Evolutionary conservation across 1,140 invertebrate species (phyloP).

Genomic region (Tetranychus cinnabarinus): DNA sequence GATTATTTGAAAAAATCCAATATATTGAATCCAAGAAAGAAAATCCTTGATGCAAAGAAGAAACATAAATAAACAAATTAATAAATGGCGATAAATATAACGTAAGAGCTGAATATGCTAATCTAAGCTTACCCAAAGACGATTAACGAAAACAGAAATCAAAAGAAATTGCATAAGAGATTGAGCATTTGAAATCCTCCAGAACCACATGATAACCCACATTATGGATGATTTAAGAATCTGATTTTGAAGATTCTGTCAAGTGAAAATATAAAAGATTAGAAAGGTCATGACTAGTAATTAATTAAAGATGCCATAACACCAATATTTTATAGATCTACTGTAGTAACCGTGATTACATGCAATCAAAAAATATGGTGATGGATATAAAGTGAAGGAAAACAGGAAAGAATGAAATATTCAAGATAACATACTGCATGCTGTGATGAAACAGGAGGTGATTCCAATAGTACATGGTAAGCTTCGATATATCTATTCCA

Average conservation of each 20-base stretch:
- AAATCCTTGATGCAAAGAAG: conserved; percentile 10
- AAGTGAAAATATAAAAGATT: background rate
- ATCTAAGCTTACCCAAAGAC: conserved; percentile 16
- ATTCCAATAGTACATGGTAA: conserved; percentile 45
- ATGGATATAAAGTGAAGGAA: background rate
- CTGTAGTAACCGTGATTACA: too few species aligned
- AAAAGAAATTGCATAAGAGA: conserved; percentile 46
- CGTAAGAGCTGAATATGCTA: background rate
- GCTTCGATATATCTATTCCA: conserved; percentile 57
- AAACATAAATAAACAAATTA: background rate
- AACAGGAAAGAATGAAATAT: background rate
- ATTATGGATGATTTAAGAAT: conserved; percentile 35
- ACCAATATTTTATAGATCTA: too few species aligned
- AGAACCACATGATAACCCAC: conserved; percentile 42
- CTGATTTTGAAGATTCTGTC: conserved; percentile 21
- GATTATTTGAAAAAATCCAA: conserved; percentile 12
- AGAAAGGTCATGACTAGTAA: too few species aligned
- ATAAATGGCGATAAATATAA: background rate
- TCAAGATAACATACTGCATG: conserved; percentile 9
- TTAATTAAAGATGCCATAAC: too few species aligned
- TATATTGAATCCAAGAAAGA: conserved; percentile 12
- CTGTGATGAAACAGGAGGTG: background rate
- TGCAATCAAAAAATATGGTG: background rate
- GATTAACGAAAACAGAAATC: conserved; percentile 52
- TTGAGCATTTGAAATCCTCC: conserved; percentile 54